Base-by-base conservation (phyloP, 1,140 invertebrate species). In the Drosophila grimshawi region DNA sequence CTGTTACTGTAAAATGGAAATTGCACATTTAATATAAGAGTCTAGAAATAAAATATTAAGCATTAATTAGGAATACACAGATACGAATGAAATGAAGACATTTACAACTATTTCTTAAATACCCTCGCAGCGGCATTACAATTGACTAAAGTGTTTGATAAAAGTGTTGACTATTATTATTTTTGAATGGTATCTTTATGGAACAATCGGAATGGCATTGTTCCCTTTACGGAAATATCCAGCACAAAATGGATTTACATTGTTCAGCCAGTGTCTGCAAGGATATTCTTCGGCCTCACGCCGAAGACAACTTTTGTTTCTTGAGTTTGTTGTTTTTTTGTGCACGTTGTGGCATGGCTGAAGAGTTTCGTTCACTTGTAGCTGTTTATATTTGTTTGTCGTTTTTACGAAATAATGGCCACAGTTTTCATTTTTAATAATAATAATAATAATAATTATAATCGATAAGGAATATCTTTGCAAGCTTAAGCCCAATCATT, bases 401-500 rank as follows among this genome's bases (percentile, higher is more conserved):
- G 55, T 51, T 66, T 33, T 68, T 53, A 68, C 49, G 51, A 57
- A 45, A 32, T 52, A 76, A 76, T 72, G 73, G 73, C 73, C 68
- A 72, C 68, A 61, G 59, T 60, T 71, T 60, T 32, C n/a, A 27
- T 46, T 29, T 63, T 43, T 7, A 39, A 37, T 68, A 41, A 52
- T 55, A 59, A 37, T 68, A 41, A 52, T 55, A 59, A 62, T 68
- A 45, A 19, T 19, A 19, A 19, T 19, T 4, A 37, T 43, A 43
- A 7, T 43, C 10, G 45, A 45, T 64, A 77, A 74, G 76, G 76
- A 78, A 78, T 78, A 74, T 78, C 37, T 67, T 68, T 64, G 75
- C 30, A 48, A 68, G 65, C 70, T 66, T 69, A 66, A 76, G 69
- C 60, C 69, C 80, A 85, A 52, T 32, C 55, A 72, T 37, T 57